Percentiles rank a stretch among this genome's conserved stretches.
Conservation (phyloP, 2,113 vertebrate species). For the Mobula hypostoma region DNA sequence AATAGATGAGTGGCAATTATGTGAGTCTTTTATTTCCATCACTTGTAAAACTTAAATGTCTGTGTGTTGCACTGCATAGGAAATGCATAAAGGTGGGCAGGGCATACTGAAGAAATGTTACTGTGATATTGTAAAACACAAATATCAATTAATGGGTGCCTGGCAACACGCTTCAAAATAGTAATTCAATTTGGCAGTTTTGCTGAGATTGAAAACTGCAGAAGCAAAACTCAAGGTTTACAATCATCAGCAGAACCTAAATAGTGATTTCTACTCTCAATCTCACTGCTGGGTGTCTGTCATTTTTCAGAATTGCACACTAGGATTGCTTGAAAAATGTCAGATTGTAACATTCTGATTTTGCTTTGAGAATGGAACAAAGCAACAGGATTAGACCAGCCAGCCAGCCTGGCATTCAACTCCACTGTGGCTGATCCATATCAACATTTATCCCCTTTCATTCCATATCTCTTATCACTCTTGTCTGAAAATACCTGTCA, state of each 20-base stretch:
- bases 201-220: neutral
- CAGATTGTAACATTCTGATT: neutral
- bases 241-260: neutral
- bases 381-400: neutral
- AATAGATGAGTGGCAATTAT: neutral
- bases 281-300: neutral
- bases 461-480: neutral
- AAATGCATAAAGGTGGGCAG: neutral
- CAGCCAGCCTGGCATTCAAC: neutral
- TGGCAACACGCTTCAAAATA: neutral
- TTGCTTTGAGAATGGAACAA: neutral
- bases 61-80: too few species aligned
- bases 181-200: conserved; percentile 31
- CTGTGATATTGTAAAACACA: conserved; percentile 10
- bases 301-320: neutral
- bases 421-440: neutral
- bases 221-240: neutral
- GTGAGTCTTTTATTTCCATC: neutral
- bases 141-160: neutral
- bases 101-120: neutral
- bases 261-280: neutral
- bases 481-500: neutral
- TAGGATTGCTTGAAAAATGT: neutral
- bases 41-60: neutral
- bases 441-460: neutral